phyloP scores from a whole-genome alignment of 2,888 invertebrate species.

The Conistra vaccinii region DNA sequence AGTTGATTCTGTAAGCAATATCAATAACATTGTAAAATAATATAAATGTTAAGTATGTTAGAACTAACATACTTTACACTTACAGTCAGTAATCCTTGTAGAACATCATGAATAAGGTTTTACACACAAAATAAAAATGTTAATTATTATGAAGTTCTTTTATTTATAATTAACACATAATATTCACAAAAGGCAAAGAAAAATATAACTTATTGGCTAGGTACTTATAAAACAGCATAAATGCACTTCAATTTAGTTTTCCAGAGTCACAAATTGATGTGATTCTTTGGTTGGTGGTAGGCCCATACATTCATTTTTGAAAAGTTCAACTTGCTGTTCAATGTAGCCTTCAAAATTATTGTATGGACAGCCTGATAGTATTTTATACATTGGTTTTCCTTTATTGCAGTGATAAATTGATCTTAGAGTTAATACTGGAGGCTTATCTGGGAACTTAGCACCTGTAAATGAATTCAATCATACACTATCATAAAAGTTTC shows the following conservation, averaged over 20 bases:
- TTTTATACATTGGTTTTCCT: slow-evolving; percentile 86
- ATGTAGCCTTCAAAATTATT: slow-evolving; percentile 87
- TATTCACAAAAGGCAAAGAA: slow-evolving; percentile 1
- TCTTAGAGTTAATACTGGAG: slow-evolving; percentile 88
- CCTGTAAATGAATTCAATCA: slow-evolving; percentile 71
- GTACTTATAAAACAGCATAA: slow-evolving; percentile 8
- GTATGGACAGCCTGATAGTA: slow-evolving; percentile 84
- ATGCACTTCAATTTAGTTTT: slow-evolving; percentile 67
- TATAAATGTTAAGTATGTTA: slow-evolving; percentile 26
- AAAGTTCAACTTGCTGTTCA: slow-evolving; percentile 87
- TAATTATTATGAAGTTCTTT: slow-evolving; percentile 41
- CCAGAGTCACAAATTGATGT: slow-evolving; percentile 79
- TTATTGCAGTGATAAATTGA: slow-evolving; percentile 90
- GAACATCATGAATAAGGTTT: slow-evolving; percentile 13
- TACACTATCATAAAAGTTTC: neutral
- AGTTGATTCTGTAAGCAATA: slow-evolving; percentile 21
- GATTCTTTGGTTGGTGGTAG: slow-evolving; percentile 66
- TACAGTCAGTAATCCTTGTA: slow-evolving; percentile 34
- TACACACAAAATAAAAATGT: slow-evolving; percentile 43
- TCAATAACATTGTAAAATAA: slow-evolving; percentile 11
- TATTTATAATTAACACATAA: slow-evolving; percentile 36
- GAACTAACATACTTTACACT: slow-evolving; percentile 32
- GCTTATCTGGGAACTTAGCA: slow-evolving; percentile 89
- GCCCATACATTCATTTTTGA: slow-evolving; percentile 86
- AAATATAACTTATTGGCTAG: slow-evolving; percentile 1